phyloP scores from a whole-genome alignment of 2,797 vertebrate genomes.

The Cossypha heuglini region DNA sequence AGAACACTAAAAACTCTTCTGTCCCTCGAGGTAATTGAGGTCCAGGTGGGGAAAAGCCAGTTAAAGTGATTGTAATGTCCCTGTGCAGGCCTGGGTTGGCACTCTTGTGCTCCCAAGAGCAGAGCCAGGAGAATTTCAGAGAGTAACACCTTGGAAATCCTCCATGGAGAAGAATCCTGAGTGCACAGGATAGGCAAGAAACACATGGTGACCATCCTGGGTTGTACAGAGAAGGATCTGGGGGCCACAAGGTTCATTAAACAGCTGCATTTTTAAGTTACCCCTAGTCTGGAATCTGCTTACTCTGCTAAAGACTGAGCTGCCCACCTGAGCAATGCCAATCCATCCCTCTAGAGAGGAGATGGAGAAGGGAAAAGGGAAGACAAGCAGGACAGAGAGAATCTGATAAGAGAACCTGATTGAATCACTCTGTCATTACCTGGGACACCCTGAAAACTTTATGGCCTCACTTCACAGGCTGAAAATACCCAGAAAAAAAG shows the following conservation, averaged over 20 bases:
- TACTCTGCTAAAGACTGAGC: not conserved
- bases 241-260: not conserved
- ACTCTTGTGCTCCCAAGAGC: not conserved
- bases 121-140: not conserved
- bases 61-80: not conserved
- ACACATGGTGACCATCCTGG: fast-evolving
- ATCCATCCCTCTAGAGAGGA: not conserved
- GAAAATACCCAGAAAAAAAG: not conserved
- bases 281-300: not conserved
- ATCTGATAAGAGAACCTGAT: not conserved
- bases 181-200: not conserved
- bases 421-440: not conserved
- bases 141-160: not conserved
- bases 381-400: not conserved
- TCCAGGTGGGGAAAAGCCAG: not conserved
- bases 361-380: not conserved
- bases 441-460: not conserved
- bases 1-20: not conserved
- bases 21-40: not conserved
- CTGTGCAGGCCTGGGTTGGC: not conserved
- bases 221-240: not conserved
- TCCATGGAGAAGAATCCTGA: not conserved
- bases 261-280: not conserved
- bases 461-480: not conserved
- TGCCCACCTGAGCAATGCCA: not conserved